Evolutionary conservation across 2,888 invertebrate species (phyloP), one percentile per base, ranked within the genome.

Genomic region (Mactromeris polynyma): DNA sequence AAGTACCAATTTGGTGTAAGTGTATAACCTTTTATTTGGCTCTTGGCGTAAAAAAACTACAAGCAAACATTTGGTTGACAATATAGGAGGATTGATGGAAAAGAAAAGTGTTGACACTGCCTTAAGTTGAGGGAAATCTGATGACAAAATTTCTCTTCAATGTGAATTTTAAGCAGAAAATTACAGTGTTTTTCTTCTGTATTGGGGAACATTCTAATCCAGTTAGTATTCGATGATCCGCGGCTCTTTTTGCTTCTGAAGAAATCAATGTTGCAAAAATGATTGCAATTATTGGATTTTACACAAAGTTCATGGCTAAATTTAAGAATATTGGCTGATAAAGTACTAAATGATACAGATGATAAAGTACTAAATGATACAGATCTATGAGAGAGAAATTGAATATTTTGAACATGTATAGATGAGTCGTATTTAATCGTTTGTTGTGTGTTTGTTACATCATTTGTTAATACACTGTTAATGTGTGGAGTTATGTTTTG

Each of bases 251-350:
- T 64, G 58, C 26, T 26, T 6, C 58, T 26, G 58, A n/a, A 64
- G n/a, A 64, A 64, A 64, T 64, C 26, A 26, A 64, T 64, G 58
- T 64, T 64, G 58, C 58, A 64, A 64, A 64, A 64, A 26, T n/a
- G 58, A 26, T n/a, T 21, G n/a, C 4, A 64, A 26, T 64, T 21
- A 64, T 26, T 2, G 26, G 58, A 64, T 64, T 64, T 64, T 64
- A 26, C 11, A 4, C 26, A 26, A 64, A 64, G 58, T 64, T 64
- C 58, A 64, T 4, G 4, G 58, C 26, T 26, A n/a, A 64, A 64
- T n/a, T 26, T 0, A 11, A 1, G 58, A 64, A 64, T 26, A 26
- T 26, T 64, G 26, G 58, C 58, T 26, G 26, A 64, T 51, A n/a
- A n/a, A n/a, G n/a, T n/a, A n/a, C n/a, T n/a, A n/a, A n/a, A n/a